Evolutionary conservation across 2,113 vertebrate species (phyloP), one percentile per base, ranked within the genome.

Genomic region (Apodemus speciosus): DNA sequence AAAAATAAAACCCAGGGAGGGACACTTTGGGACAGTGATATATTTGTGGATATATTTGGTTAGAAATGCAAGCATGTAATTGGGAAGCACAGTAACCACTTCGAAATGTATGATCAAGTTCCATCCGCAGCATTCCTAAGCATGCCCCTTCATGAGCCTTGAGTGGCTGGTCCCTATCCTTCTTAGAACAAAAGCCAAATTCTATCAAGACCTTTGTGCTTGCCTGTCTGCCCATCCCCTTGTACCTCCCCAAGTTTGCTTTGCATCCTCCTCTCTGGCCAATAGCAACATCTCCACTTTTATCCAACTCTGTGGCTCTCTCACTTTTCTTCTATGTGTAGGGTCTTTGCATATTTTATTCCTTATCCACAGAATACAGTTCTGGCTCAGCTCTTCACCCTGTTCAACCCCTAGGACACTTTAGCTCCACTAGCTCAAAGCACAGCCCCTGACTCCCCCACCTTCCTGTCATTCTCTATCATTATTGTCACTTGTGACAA

Each of bases 151-250:
- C 21, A 27, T 32, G 71, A 94, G n/a, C 27, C 23, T 38, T 89
- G 53, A 88, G 75, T 46, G 76, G 1, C 38, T 60, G 66, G 4
- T 46, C 80, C 75, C 35, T 20, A 49, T 25, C 20, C 76, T 46
- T 93, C 40, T 62, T 62, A 51, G 94, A 77, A 69, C 38, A 76
- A 93, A 95, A 40, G 35, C 30, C 40, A 85, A 21, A 80, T 75
- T 94, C 53, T 64, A 71, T 0, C 27, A 77, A 20, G 49, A 40
- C 56, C 3, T 69, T 3, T 4, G 10, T 79, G 14, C 83, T 77
- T 85, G 32, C 23, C 73, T 35, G 0, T n/a, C 56, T 76, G 11
- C 21, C 20, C 51, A 80, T 64, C 25, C 21, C 60, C 60, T 68
- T 25, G 0, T 1, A 15, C 40, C n/a, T 88, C 79, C 40, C 20